These are phyloP conservation scores for Corythaixoides concolor DNA, from an alignment of 2,113 vertebrate genomes.

Conservation along the genomic window DNA sequence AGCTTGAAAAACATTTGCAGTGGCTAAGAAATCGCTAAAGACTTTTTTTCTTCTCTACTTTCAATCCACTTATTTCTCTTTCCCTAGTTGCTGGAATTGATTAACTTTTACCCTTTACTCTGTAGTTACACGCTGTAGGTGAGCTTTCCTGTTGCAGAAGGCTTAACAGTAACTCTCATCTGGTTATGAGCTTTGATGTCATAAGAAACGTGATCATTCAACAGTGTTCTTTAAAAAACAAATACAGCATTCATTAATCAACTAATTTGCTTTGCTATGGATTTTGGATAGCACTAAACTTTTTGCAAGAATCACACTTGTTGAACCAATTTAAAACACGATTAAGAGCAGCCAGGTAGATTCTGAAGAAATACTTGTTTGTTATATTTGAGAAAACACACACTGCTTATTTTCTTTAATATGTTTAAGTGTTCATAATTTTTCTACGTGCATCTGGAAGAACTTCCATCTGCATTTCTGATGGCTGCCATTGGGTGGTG, in stretches of 20 bases:
- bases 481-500: slow-evolving; percentile 76
- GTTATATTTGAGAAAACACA: background rate
- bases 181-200: background rate
- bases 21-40: background rate
- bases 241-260: background rate
- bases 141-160: background rate
- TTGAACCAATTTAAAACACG: background rate
- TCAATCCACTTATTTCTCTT: background rate
- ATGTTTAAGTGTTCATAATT: background rate
- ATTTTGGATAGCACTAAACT: background rate
- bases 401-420: background rate
- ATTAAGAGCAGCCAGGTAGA: background rate
- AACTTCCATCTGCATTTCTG: slow-evolving; percentile 60
- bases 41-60: background rate
- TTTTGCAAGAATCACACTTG: background rate
- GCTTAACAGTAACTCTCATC: background rate
- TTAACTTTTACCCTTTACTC: background rate
- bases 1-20: background rate
- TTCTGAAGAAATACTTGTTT: background rate
- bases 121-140: background rate
- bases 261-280: background rate
- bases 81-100: background rate
- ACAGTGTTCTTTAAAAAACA: background rate
- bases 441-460: background rate
- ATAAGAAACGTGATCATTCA: background rate